Conservation (phyloP, 1,140 invertebrate genomes). For the Harlomillsia oculata region DNA sequence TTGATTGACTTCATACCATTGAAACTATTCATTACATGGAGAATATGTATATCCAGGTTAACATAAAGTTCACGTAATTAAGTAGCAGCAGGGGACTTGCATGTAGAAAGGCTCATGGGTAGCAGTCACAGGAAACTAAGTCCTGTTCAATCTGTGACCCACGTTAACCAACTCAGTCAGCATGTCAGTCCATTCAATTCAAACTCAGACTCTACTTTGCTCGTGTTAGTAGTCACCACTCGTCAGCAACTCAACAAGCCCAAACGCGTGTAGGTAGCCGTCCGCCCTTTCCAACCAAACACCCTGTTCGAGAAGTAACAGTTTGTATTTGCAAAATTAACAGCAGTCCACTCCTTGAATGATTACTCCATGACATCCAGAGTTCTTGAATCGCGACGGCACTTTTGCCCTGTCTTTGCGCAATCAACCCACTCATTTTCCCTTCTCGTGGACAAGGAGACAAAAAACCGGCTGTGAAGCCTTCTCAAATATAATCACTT, state of each 20-base stretch:
- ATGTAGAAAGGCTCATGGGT: slow-evolving; percentile 18
- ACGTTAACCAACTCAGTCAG: too few species aligned
- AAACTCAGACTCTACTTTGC: background rate
- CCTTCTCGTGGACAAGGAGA: too few species aligned
- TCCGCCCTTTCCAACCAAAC: background rate
- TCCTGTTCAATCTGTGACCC: too few species aligned
- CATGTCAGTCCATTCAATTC: too few species aligned
- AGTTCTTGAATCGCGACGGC: too few species aligned
- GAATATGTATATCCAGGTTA: slow-evolving; percentile 24
- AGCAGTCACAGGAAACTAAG: slow-evolving; percentile 20
- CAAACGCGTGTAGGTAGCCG: background rate
- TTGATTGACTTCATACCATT: background rate
- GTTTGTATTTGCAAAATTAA: too few species aligned
- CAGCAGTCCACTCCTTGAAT: too few species aligned
- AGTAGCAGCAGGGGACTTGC: slow-evolving; percentile 24
- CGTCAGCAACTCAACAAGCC: background rate
- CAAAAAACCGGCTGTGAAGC: too few species aligned
- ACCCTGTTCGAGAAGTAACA: slow-evolving; percentile 5
- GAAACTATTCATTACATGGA: slow-evolving; percentile 6
- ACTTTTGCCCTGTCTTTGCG: too few species aligned
- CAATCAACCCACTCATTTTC: too few species aligned
- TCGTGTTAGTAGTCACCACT: background rate
- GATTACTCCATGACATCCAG: too few species aligned
- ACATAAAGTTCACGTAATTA: slow-evolving; percentile 30
- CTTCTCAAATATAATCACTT: too few species aligned